Conservation (phyloP, 1,140 invertebrate genomes). For the Drosophila nikananu region DNA sequence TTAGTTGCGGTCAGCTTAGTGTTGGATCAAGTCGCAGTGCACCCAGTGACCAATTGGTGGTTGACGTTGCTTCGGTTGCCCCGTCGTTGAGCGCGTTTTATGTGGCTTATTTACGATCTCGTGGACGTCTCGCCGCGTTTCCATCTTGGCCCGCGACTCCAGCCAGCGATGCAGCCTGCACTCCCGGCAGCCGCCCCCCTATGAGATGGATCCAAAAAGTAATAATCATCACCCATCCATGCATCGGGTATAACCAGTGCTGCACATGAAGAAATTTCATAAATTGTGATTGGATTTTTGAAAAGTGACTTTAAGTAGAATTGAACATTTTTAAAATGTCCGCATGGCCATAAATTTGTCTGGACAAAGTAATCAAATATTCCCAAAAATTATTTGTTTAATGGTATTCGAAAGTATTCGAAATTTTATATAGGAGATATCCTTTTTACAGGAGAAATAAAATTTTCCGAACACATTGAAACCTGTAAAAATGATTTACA, state of each 20-base stretch:
- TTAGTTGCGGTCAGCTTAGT: constrained; percentile 63
- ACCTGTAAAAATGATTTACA: background rate
- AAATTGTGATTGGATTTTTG: background rate
- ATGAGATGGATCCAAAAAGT: constrained; percentile 82
- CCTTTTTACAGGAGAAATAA: background rate
- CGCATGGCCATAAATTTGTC: background rate
- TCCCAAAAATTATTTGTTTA: too few species aligned
- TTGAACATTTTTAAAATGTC: background rate
- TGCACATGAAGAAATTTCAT: constrained; percentile 17
- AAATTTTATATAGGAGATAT: background rate
- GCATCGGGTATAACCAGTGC: constrained; percentile 14
- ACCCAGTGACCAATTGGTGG: constrained; percentile 63
- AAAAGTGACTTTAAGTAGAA: background rate
- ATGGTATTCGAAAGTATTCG: background rate
- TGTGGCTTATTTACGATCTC: constrained; percentile 65
- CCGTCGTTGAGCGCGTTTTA: constrained; percentile 56
- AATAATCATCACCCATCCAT: constrained; percentile 62
- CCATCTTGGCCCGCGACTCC: constrained; percentile 35
- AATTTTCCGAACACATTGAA: background rate
- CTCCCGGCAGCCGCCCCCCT: constrained; percentile 36
- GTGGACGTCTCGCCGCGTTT: constrained; percentile 50
- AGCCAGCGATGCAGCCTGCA: constrained; percentile 68
- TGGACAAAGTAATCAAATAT: background rate
- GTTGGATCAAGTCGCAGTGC: constrained; percentile 60
- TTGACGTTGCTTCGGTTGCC: constrained; percentile 28